These are phyloP conservation scores for Nothocercus julius DNA, from an alignment of 2,113 vertebrate species.

Conservation along the genomic window DNA sequence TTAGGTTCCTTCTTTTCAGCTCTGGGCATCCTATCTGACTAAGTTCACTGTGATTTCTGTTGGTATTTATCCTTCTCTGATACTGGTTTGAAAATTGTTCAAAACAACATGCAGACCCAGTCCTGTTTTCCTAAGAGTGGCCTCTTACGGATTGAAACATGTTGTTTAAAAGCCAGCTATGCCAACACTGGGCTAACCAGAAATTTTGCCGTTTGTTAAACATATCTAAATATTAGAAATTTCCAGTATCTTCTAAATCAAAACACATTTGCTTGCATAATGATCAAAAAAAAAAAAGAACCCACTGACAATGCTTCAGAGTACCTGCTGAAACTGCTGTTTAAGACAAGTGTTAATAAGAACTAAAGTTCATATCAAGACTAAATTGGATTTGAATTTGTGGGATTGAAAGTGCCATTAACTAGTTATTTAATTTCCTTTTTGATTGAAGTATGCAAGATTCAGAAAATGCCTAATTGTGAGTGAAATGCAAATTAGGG, in stretches of 20 bases:
- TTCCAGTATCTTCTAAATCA: not conserved
- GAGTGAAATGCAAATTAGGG: slow-evolving; percentile 41
- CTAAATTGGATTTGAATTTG: slow-evolving; percentile 56
- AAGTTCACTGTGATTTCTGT: not conserved
- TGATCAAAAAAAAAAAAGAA: not conserved
- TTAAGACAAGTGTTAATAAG: slow-evolving; percentile 29
- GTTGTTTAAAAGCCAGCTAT: not conserved
- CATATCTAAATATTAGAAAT: not conserved
- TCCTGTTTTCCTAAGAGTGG: not conserved
- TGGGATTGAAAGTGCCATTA: slow-evolving; percentile 46
- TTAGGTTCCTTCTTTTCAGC: not conserved
- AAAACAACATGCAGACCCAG: not conserved
- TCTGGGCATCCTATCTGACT: not conserved
- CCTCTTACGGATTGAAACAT: not conserved
- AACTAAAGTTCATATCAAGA: slow-evolving; percentile 27
- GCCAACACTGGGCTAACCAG: not conserved
- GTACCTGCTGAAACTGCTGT: slow-evolving; percentile 3
- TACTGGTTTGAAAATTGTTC: not conserved
- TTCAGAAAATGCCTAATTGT: slow-evolving; percentile 29
- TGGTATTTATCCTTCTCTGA: not conserved
- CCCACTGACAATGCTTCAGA: not conserved
- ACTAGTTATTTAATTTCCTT: slow-evolving; percentile 61
- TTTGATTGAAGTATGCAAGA: slow-evolving; percentile 45
- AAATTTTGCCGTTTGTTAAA: not conserved
- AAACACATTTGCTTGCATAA: not conserved